Conservation (phyloP, 2,888 invertebrate species). For the Volucella zonaria region DNA sequence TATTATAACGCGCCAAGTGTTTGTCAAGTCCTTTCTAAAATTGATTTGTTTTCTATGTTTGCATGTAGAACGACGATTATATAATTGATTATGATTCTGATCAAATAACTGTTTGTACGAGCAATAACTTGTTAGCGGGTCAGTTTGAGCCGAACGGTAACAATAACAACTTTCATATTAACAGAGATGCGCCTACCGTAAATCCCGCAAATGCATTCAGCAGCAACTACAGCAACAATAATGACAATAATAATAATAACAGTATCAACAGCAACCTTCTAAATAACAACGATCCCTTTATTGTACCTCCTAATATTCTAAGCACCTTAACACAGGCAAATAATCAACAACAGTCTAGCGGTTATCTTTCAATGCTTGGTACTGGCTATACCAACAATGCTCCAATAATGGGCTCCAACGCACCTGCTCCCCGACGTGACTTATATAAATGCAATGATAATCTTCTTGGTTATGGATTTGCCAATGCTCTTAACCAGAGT, state of each 20-base stretch:
- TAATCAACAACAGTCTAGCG: conserved; percentile 24
- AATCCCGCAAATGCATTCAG: too few relatives aligned
- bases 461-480: conserved; percentile 64
- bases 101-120: conserved; percentile 75
- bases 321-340: conserved; percentile 25
- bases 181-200: conserved; percentile 74
- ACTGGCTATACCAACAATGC: conserved; percentile 38
- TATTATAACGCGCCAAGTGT: conserved; percentile 58
- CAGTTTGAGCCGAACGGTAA: conserved; percentile 68
- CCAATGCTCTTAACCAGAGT: conserved; percentile 55
- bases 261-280: conserved; percentile 32
- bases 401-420: conserved; percentile 19
- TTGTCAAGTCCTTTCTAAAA: conserved; percentile 34
- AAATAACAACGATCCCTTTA: conserved; percentile 60
- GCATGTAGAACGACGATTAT: conserved; percentile 76
- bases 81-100: conserved; percentile 76
- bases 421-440: conserved; percentile 29
- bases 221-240: conserved; percentile 39
- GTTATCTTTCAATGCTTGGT: conserved; percentile 50
- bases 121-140: conserved; percentile 70
- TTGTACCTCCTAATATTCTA: conserved; percentile 41
- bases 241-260: conserved; percentile 40
- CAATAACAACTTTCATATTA: conserved; percentile 48
- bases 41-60: conserved; percentile 72
- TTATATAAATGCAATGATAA: conserved; percentile 58